These are phyloP conservation scores for Nycticorax nycticorax DNA, from an alignment of 2,113 vertebrate species.

Conservation along the genomic window DNA sequence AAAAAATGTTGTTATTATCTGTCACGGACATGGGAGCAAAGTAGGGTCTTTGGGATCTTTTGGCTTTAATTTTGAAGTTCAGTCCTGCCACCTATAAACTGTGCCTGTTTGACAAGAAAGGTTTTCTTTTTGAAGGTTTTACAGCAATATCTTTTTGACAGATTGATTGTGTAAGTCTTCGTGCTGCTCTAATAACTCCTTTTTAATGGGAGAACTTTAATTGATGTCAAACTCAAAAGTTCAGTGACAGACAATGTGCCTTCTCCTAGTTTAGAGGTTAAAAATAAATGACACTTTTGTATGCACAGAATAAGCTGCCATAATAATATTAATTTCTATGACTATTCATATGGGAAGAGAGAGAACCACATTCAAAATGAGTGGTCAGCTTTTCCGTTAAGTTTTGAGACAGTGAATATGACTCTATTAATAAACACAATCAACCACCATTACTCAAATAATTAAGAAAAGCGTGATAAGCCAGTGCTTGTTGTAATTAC, in stretches of 20 bases:
- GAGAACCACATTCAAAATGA: not conserved
- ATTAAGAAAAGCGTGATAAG: not conserved
- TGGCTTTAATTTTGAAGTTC: not conserved
- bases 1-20: not conserved
- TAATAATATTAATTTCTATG: constrained; percentile 20
- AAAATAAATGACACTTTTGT: constrained; percentile 25
- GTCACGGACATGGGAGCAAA: not conserved
- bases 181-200: not conserved
- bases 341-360: not conserved
- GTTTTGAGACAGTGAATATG: not conserved
- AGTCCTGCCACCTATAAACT: not conserved
- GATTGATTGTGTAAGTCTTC: constrained; percentile 26
- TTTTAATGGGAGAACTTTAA: constrained; percentile 28
- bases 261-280: constrained; percentile 39
- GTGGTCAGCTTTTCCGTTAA: not conserved
- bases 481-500: not conserved
- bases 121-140: not conserved
- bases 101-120: not conserved
- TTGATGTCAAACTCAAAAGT: constrained; percentile 2
- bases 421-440: not conserved
- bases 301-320: not conserved
- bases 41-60: not conserved
- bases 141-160: constrained; percentile 17
- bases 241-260: constrained; percentile 7
- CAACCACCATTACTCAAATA: not conserved